Conservation (phyloP, 53 echinoderm and acorn worm genomes). For the Actinopyga echinites region DNA sequence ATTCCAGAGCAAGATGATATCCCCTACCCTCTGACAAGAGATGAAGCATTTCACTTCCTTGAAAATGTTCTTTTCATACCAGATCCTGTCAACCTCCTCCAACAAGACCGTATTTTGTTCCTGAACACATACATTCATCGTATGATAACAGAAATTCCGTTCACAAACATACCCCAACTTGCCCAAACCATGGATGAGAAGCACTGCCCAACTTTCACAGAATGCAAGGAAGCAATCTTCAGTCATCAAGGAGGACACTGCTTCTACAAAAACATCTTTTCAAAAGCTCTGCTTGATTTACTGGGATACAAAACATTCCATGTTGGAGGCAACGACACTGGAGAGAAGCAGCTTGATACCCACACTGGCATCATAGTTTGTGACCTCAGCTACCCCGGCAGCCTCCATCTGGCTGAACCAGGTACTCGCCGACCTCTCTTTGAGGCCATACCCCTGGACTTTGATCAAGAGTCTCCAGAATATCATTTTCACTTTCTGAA, state of each 20-base stretch:
- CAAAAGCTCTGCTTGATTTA: conserved; percentile 21
- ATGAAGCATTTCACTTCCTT: conserved; percentile 7
- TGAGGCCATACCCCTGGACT: conserved; percentile 44
- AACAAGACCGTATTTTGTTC: not conserved
- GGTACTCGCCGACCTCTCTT: conserved; percentile 26
- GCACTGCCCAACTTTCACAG: not conserved
- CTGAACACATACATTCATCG: conserved; percentile 1
- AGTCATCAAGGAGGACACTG: conserved; percentile 45
- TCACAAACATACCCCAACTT: conserved; percentile 4
- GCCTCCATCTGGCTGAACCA: conserved; percentile 21
- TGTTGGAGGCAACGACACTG: not conserved
- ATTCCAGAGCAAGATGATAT: too few species aligned
- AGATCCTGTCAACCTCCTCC: not conserved
- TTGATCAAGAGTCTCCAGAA: conserved; percentile 37
- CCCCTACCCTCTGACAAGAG: conserved; percentile 19
- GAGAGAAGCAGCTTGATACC: not conserved
- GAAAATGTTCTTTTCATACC: conserved; percentile 11
- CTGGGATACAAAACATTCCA: conserved; percentile 34
- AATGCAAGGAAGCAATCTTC: conserved; percentile 42
- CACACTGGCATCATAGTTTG: conserved; percentile 30
- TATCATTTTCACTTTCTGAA: conserved; percentile 38
- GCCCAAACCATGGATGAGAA: not conserved
- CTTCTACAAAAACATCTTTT: conserved; percentile 44
- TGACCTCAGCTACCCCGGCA: conserved; percentile 8
- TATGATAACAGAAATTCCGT: conserved; percentile 6